Evolutionary conservation across 2,888 invertebrate genomes (phyloP), one percentile per base, ranked within the genome.

Genomic region (Rhopalosiphum nymphaeae): DNA sequence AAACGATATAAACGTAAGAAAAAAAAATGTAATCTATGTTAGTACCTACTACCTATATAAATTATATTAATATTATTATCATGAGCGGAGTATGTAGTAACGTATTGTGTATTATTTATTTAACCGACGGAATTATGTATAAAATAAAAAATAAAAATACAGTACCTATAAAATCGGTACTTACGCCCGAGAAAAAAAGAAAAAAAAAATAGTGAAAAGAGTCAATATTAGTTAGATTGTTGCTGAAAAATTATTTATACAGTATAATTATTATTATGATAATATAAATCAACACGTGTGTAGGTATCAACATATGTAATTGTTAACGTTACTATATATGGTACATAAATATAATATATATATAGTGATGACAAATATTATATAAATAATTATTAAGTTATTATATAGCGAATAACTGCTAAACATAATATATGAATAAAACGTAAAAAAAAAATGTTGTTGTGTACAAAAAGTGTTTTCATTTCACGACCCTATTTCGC

Each of bases 221-320:
- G 86, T 94, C 89, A 94, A 91, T 94, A 85, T 94, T 94, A 94
- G 94, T 94, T 94, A 94, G 94, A 91, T 94, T 94, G 94, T 94
- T 94, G 94, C 94, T 94, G 49, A 91, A 94, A 94, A 61, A 67
- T 87, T 67, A 91, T 94, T 91, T 91, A 94, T 94, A 93, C 93
- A 36, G 46, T 93, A 93, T 46, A 53, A 91, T 85, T 91, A 92
- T 88, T 92, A 87, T 92, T 89, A 89, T 56, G 5, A 89, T 89
- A 56, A 93, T 84, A 89, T 61, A 93, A 94, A 94, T 91, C 91
- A 46, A 94, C 94, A 90, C 90, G 91, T 94, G 94, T 94, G 94
- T 94, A 94, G 88, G 53, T 94, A 94, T 94, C 91, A 49, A 67
- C 61, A 78, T 78, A 91, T 94, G 91, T 94, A 94, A 94, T 94